phyloP scores from a whole-genome alignment of 1,140 invertebrate species.

The Dolichoris vasculosae region DNA sequence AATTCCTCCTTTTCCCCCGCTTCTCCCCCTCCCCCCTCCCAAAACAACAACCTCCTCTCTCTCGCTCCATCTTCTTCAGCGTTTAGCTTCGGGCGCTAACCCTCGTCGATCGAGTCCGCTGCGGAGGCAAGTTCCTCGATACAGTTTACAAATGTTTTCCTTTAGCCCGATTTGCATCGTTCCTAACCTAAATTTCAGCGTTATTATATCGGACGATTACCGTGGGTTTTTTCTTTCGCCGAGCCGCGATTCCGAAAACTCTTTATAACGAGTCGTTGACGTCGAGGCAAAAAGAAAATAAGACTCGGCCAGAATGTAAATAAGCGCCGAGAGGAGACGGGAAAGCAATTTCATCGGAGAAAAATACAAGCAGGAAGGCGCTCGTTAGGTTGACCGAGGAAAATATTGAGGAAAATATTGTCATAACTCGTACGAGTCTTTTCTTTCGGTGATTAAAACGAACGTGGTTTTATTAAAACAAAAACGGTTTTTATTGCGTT shows the following conservation, averaged over 20 bases:
- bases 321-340: neutral
- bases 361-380: neutral
- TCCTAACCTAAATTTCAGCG: neutral
- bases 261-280: neutral
- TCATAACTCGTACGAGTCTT: neutral
- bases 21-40: neutral
- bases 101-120: too few species aligned
- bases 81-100: neutral
- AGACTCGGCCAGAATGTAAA: neutral
- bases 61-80: neutral
- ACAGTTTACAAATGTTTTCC: neutral
- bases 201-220: too few species aligned
- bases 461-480: too few species aligned
- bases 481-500: too few species aligned
- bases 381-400: neutral
- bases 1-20: neutral
- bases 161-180: too few species aligned
- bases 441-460: too few species aligned
- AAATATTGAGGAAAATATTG: constrained; percentile 13
- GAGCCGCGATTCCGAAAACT: neutral
- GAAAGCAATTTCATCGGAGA: neutral
- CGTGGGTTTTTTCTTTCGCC: too few species aligned
- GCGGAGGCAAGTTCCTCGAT: neutral
- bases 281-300: neutral
- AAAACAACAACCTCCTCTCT: neutral